Conservation (phyloP, 2,797 vertebrate genomes). For the Trachops cirrhosus region DNA sequence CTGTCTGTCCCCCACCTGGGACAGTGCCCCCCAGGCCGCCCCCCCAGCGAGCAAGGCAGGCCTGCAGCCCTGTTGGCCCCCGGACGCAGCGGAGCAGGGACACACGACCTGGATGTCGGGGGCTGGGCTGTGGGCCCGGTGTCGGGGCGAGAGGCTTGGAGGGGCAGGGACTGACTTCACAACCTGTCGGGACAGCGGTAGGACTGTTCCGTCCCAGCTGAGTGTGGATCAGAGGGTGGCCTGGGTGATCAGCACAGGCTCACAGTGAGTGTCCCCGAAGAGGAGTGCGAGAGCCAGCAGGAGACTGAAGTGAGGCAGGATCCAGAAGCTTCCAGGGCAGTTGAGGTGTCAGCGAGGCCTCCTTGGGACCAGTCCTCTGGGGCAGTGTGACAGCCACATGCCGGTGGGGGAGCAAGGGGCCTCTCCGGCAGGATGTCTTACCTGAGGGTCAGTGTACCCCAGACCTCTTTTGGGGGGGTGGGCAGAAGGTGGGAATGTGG, state of each 20-base stretch:
- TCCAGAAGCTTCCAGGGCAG: not conserved
- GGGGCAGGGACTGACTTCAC: not conserved
- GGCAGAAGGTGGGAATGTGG: too few species aligned
- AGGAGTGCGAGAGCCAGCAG: not conserved
- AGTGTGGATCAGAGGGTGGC: not conserved
- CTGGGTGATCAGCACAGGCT: not conserved
- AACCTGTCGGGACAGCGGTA: not conserved
- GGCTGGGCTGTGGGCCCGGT: not conserved
- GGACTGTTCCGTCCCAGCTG: not conserved
- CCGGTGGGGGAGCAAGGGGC: not conserved
- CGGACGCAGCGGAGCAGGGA: not conserved
- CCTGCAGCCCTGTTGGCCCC: not conserved
- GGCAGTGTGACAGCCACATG: not conserved
- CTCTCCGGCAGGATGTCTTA: not conserved
- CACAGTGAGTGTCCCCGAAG: not conserved
- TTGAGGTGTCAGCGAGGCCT: not conserved
- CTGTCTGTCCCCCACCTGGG: not conserved
- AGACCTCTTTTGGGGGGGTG: not conserved
- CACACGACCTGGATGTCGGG: rapidly evolving
- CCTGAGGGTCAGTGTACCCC: not conserved
- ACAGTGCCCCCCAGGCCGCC: not conserved
- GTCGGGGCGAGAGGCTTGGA: not conserved
- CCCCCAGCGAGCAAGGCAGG: not conserved
- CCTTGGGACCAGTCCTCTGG: not conserved
- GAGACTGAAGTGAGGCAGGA: not conserved